Evolutionary conservation across 2,113 vertebrate genomes (phyloP), one percentile per base, ranked within the genome.

Genomic region (Spilogale gracilis): DNA sequence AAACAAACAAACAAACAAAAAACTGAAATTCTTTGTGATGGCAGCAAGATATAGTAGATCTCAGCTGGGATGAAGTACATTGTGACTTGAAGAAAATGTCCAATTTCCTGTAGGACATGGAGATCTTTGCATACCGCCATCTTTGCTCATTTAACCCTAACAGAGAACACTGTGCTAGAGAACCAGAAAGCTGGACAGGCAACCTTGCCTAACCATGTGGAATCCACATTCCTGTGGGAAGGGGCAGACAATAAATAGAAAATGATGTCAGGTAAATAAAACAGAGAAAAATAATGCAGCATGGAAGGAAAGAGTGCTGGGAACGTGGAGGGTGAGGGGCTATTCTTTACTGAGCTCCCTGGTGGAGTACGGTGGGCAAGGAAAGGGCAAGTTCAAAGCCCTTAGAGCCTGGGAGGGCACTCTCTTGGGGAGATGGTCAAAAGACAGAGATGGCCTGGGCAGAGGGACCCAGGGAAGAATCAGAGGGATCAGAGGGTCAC

Each of bases 301-400:
- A 0, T 14, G 4, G 17, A 73, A 45, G 30, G 13, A 63, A 0
- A 27, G 7, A 9, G 58, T 6, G 67, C 20, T 5, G 2, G 20
- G 4, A 1, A 14, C 0, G 0, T 5, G 23, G 20, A 9, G 52
- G 4, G 2, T 1, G 20, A 9, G 52, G 4, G 2, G 1, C 54
- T 25, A 14, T 4, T 83, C 52, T 32, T 23, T 0, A 54, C 1
- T 2, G 60, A 43, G 20, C 25, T 50, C 45, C 74, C 45, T 1
- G 74, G 13, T 3, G 7, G 48, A 50, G 23, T 48, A 48, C 2
- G 6, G 17, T 27, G 2, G 30, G n/a, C 73, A n/a, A 79, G 52
- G 1, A 13, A 5, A 23, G 3, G 2, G 9, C 17, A 3, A 27
- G 48, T 50, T 1, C n/a, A 48, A 20, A 45, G 61, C 14, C 87